Evolutionary conservation across 1,140 invertebrate genomes (phyloP).

Genomic region (Penaeus chinensis): DNA sequence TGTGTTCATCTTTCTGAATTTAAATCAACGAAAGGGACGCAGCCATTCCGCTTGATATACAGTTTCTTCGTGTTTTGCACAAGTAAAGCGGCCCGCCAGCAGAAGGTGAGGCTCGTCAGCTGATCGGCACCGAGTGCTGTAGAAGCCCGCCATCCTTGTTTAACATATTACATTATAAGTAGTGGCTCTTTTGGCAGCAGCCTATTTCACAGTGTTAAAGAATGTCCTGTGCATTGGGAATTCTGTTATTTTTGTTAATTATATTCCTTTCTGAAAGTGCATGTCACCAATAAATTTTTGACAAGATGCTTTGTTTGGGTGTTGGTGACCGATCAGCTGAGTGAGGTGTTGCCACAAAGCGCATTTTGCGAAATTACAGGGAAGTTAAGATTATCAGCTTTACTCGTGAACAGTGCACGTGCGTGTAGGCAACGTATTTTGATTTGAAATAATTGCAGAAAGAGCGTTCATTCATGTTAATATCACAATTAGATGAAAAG

Average conservation of each 20-base stretch:
- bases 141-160: slow-evolving; percentile 30
- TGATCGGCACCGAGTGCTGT: slow-evolving; percentile 46
- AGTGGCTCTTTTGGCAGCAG: not conserved
- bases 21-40: slow-evolving; percentile 55
- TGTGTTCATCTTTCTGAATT: slow-evolving; percentile 59
- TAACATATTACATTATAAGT: slow-evolving; percentile 30
- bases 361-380: slow-evolving; percentile 15
- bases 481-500: not conserved
- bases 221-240: not conserved
- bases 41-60: slow-evolving; percentile 58
- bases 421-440: not conserved
- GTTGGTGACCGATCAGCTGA: slow-evolving; percentile 57
- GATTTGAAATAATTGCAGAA: not conserved
- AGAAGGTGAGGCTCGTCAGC: slow-evolving; percentile 61
- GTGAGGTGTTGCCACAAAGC: slow-evolving; percentile 38
- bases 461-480: not conserved
- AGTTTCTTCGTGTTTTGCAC: slow-evolving; percentile 60
- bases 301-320: slow-evolving; percentile 61
- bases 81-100: slow-evolving; percentile 54
- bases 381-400: not conserved
- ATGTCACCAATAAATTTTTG: slow-evolving; percentile 33
- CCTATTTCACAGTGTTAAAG: not conserved
- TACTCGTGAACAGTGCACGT: not conserved
- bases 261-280: not conserved
- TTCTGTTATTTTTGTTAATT: not conserved